Percentiles rank a stretch among this genome's conserved stretches.
These are phyloP conservation scores for Kradibia gibbosae DNA, from an alignment of 1,140 invertebrate species.

Conservation along the genomic window DNA sequence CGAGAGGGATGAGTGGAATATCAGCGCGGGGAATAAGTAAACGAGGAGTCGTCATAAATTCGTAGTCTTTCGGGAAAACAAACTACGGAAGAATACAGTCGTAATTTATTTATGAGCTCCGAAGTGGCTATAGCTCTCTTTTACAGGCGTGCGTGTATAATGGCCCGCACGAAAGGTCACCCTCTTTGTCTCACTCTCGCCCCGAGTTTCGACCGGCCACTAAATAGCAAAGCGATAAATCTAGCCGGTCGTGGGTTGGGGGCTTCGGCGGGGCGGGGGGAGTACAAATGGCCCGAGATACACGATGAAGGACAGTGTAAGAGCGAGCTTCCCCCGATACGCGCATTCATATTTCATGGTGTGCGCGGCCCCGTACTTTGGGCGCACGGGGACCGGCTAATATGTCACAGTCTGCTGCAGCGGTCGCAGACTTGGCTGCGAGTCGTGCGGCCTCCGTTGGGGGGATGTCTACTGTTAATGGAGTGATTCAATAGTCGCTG, in stretches of 20 bases:
- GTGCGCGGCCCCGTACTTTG: background rate
- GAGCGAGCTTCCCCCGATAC: background rate
- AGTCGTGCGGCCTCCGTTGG: constrained; percentile 32
- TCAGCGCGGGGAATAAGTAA: background rate
- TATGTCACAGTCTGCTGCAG: constrained; percentile 73
- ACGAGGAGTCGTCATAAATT: constrained; percentile 1
- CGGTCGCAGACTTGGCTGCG: constrained; percentile 54
- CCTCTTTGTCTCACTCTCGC: constrained; percentile 27
- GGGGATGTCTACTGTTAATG: constrained; percentile 65
- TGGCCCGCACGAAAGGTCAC: constrained; percentile 26
- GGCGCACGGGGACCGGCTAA: constrained; percentile 66
- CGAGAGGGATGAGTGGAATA: background rate
- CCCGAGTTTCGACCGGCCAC: constrained; percentile 58
- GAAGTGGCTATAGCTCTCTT: constrained; percentile 20
- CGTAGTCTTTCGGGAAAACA: constrained; percentile 18
- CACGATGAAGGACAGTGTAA: background rate
- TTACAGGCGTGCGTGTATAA: background rate
- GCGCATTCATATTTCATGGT: constrained; percentile 3
- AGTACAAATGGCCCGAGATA: too few relatives aligned
- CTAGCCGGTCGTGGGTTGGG: constrained; percentile 52
- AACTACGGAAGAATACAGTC: constrained; percentile 45
- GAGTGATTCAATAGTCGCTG: constrained; percentile 69
- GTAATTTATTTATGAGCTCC: constrained; percentile 66
- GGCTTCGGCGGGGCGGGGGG: constrained; percentile 54
- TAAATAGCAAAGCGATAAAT: constrained; percentile 72